Evolutionary conservation across 2,113 vertebrate species (phyloP), one percentile per base, ranked within the genome.

Genomic region (Oenanthe melanoleuca): DNA sequence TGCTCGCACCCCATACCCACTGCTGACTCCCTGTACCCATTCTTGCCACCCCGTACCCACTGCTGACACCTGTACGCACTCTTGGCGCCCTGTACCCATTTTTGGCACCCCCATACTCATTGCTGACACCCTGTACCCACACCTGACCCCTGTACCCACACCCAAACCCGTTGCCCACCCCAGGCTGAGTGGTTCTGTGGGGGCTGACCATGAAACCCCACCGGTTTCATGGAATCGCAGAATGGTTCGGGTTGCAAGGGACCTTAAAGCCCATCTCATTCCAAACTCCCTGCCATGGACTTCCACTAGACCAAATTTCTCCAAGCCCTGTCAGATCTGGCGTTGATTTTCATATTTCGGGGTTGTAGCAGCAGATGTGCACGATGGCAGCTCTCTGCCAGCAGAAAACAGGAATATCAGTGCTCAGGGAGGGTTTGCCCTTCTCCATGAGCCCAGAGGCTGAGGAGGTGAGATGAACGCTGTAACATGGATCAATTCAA

Each of bases 331-430:
- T 53, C n/a, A 11, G 25, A 45, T 7, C 13, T 31, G 45, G 53
- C 70, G 40, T 69, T 26, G 34, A 26, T 47, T 75, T 15, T 40
- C 37, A 1, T 6, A n/a, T 52, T 40, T 4, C 3, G 25, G 5
- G 22, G n/a, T 2, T 50, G 38, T 12, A 52, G 31, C 21, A 2
- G 24, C 0, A 21, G 53, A n/a, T 1, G 28, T 2, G 34, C 0
- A 0, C 0, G 0, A 25, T 5, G 34, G 44, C 72, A 14, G 59
- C 12, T 53, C 31, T 25, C 8, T 17, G 31, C 45, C 15, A 12
- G 8, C 34, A 12, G 34, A 44, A 28, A 42, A 34, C 0, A 7
- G 18, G 24, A 42, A 14, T 25, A 11, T 21, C 25, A 2, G 4
- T 10, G 80, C 7, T 17, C 11, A 8, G 45, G 47, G 21, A 14